phyloP scores from a whole-genome alignment of 2,113 vertebrate species.

The Cyphomyrus discorhynchus region DNA sequence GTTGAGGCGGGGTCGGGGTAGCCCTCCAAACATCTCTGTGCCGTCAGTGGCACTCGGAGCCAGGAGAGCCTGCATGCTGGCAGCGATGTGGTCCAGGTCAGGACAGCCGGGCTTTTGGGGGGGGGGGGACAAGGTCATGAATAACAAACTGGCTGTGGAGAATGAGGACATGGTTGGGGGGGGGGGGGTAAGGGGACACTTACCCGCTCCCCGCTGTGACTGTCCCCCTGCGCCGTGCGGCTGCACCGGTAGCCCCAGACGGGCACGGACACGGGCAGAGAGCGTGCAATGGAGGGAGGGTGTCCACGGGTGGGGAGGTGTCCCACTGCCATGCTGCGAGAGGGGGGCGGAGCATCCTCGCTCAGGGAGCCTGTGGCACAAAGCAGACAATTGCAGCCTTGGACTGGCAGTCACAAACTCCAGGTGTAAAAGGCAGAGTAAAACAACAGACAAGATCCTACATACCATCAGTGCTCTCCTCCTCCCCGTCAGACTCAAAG shows the following conservation, averaged over 20 bases:
- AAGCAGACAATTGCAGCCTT: not conserved
- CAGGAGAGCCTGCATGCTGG: slow-evolving; percentile 83
- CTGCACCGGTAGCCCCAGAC: slow-evolving; percentile 76
- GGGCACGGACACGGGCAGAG: slow-evolving; percentile 78
- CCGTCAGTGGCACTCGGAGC: slow-evolving; percentile 74
- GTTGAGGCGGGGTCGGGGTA: slow-evolving; percentile 83
- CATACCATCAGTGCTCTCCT: slow-evolving; percentile 75
- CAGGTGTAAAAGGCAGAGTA: not conserved
- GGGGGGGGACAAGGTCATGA: not conserved
- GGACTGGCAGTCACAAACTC: not conserved
- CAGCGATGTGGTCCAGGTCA: slow-evolving; percentile 82
- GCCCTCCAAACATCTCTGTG: slow-evolving; percentile 82
- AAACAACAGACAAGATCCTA: not conserved
- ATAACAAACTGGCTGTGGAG: not conserved
- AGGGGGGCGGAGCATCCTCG: slow-evolving; percentile 67
- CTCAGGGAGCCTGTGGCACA: slow-evolving; percentile 62
- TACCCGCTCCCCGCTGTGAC: slow-evolving; percentile 65
- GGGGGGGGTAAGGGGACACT: not conserved
- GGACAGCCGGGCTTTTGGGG: slow-evolving; percentile 66
- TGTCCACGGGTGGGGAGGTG: slow-evolving; percentile 44
- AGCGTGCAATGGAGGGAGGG: slow-evolving; percentile 70
- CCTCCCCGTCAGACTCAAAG: slow-evolving; percentile 73
- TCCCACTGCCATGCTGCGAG: slow-evolving; percentile 56
- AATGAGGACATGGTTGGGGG: not conserved
- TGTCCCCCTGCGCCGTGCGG: slow-evolving; percentile 62